phyloP scores from a whole-genome alignment of 2,888 invertebrate species.

The Cryptocephalus moraei region DNA sequence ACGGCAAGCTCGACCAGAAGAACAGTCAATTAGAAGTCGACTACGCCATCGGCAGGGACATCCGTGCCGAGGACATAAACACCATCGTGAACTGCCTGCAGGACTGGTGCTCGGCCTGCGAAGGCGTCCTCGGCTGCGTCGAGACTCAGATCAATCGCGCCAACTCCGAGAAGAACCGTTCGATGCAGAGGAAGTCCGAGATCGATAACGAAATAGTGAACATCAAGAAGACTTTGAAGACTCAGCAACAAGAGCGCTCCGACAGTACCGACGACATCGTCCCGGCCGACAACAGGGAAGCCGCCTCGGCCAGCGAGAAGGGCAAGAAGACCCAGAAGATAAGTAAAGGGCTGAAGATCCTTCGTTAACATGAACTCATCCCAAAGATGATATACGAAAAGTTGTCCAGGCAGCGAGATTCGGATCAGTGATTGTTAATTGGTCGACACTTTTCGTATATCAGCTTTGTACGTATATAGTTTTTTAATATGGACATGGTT shows the following conservation, averaged over 20 bases:
- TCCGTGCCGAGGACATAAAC: conserved; percentile 71
- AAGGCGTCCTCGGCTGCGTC: conserved; percentile 75
- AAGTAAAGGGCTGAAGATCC: conserved; percentile 17
- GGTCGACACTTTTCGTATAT: not conserved
- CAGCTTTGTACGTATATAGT: not conserved
- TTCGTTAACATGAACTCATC: conserved; percentile 14
- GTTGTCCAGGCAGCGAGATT: conserved; percentile 1
- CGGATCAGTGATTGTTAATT: not conserved
- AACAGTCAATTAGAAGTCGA: conserved; percentile 89
- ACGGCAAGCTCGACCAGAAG: conserved; percentile 92
- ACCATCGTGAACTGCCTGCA: conserved; percentile 72
- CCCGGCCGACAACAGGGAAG: conserved; percentile 61
- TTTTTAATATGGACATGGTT: not conserved
- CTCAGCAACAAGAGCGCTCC: conserved; percentile 51
- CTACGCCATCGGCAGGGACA: conserved; percentile 88
- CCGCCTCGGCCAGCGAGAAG: conserved; percentile 45
- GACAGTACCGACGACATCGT: conserved; percentile 81
- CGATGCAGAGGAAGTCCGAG: conserved; percentile 66
- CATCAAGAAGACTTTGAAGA: conserved; percentile 81
- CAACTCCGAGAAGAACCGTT: conserved; percentile 73
- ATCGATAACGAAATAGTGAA: conserved; percentile 81
- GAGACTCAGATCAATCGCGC: conserved; percentile 83
- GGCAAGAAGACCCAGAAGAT: conserved; percentile 30
- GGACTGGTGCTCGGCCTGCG: conserved; percentile 86
- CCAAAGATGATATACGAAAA: conserved; percentile 11